Percentiles rank a stretch among this genome's conserved stretches.
Conservation (phyloP, 2,113 vertebrate genomes). For the Ariopsis seemanni region DNA sequence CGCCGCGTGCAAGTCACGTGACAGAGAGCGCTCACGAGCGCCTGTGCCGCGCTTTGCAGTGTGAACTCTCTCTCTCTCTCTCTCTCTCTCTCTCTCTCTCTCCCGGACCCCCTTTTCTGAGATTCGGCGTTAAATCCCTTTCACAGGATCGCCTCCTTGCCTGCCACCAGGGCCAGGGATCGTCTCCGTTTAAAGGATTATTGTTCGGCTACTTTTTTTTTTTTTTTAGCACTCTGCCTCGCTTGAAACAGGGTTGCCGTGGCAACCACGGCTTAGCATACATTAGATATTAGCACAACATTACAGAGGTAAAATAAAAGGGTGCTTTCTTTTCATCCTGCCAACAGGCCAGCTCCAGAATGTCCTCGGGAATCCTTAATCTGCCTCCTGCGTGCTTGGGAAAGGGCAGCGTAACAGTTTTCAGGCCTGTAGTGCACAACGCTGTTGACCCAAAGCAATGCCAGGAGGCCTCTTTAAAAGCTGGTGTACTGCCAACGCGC, state of each 20-base stretch:
- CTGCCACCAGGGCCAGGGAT: conserved; percentile 17
- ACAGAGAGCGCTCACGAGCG: conserved; percentile 35
- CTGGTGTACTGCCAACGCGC: conserved; percentile 31
- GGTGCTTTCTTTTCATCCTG: conserved; percentile 30
- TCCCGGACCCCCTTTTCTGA: conserved; percentile 1
- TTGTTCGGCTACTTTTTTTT: conserved; percentile 42
- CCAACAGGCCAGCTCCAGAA: conserved; percentile 8
- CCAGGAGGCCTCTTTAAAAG: conserved; percentile 27
- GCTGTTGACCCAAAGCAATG: conserved; percentile 25
- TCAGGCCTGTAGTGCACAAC: conserved; percentile 29
- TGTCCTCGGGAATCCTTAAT: conserved; percentile 31
- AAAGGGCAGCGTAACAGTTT: conserved; percentile 27
- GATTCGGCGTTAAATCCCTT: conserved; percentile 22
- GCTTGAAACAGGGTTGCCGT: conserved; percentile 73
- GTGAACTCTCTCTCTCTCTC: conserved; percentile 33
- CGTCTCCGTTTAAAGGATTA: conserved; percentile 55
- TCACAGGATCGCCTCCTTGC: conserved; percentile 28
- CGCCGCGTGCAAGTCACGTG: conserved; percentile 42
- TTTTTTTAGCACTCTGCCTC: conserved; percentile 50
- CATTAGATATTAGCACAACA: conserved; percentile 70
- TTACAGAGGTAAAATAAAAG: conserved; percentile 55
- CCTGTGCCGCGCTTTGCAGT: conserved; percentile 20
- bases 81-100: background rate
- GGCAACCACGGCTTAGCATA: conserved; percentile 78
- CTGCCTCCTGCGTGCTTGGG: conserved; percentile 37